Evolutionary conservation across 2,797 vertebrate species (phyloP), one percentile per base, ranked within the genome.

Genomic region (Sparus aurata): DNA sequence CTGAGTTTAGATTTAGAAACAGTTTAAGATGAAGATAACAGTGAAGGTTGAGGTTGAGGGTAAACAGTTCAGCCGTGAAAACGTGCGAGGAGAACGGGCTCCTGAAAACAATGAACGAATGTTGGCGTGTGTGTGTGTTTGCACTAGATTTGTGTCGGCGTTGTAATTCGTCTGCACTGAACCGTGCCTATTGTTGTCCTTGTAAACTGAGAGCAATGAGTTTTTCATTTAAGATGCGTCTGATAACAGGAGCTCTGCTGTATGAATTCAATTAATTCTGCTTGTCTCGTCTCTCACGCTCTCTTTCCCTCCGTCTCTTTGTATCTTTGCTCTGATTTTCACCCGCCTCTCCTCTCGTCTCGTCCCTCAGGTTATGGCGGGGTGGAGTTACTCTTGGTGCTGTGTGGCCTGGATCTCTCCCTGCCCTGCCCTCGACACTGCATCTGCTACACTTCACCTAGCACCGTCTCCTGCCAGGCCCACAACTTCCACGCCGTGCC

Each of bases 391-490:
- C 94, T 99, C 88, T 92, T 98, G 94, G 95, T 99, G 87, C 94
- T 99, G 91, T 96, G 98, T 86, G 96, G 96, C 92, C 91, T 98
- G 89, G 96, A 96, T 77, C 62, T 95, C 54, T 93, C 96, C 23
- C 87, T 93, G 72, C 84, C 96, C 71, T 99, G 98, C 91, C 98
- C 98, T 30, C 95, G 91, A 47, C 95, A 98, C 94, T 99, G 98
- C 50, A 97, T 99, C 90, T 99, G 98, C 95, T 99, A 99, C 94
- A 97, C 96, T 0, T 95, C 97, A 0, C 98, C 98, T 3, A 98
- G 98, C 97, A 99, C 98, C 0, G 97, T 99, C 84, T 99, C 97
- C 93, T 99, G 98, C 93, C 98, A 99, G 94, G 97, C 98, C 0
- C 98, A 99, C 95, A 97, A 98, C 92, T 97, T 99, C 62, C 95